Percentiles rank a stretch among this genome's conserved stretches.
Evolutionary conservation across 2,113 vertebrate species (phyloP).

Genomic region (Dicerorhinus sumatrensis): DNA sequence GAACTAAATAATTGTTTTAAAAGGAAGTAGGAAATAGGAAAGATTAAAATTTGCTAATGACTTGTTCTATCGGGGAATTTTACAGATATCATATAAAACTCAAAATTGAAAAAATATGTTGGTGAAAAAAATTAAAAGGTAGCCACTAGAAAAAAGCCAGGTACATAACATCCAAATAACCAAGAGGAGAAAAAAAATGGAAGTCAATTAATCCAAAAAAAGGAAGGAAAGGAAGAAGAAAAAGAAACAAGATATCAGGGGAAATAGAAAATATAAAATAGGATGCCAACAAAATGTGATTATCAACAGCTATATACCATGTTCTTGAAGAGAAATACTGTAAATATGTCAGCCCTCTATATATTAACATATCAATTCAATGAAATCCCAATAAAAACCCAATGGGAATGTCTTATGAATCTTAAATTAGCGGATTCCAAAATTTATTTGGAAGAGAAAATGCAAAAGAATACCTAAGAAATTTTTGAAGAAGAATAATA

Average conservation of each 20-base stretch:
- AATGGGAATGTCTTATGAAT: not conserved
- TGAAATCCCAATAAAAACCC: not conserved
- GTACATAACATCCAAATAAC: conserved; percentile 44
- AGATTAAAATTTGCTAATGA: conserved; percentile 38
- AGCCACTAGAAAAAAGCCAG: not conserved
- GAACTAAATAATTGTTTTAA: not conserved
- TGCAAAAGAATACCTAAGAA: not conserved
- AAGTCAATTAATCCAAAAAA: not conserved
- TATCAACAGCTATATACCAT: not conserved
- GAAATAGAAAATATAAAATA: conserved; percentile 25
- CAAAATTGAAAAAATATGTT: conserved; percentile 27
- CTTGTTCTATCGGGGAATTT: not conserved
- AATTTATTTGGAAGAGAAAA: conserved; percentile 37
- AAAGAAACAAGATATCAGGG: not conserved
- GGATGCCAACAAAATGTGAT: not conserved
- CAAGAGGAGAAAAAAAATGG: not conserved
- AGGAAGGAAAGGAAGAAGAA: not conserved
- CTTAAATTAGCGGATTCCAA: conserved; percentile 41
- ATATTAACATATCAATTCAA: not conserved
- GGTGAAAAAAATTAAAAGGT: not conserved
- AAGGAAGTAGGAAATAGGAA: not conserved
- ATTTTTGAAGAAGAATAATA: not conserved
- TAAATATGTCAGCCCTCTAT: not conserved
- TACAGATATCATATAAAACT: not conserved
- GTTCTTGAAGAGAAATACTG: not conserved